Percentiles rank a stretch among this genome's conserved stretches.
phyloP scores from a whole-genome alignment of 2,113 vertebrate species.

The Eurypyga helias region DNA sequence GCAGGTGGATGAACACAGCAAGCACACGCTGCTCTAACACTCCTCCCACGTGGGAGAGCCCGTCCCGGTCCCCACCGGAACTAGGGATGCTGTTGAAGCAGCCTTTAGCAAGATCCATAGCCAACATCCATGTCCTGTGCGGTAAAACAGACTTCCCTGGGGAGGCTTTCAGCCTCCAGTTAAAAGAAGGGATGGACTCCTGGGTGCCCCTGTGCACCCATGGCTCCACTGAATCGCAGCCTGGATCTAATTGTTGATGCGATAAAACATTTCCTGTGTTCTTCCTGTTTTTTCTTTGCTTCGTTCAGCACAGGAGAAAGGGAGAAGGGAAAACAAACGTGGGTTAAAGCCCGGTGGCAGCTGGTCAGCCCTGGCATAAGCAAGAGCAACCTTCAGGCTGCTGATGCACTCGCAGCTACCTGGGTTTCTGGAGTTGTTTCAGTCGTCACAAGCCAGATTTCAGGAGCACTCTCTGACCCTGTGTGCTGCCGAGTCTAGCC shows the following conservation, averaged over 20 bases:
- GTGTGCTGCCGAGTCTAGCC: not conserved
- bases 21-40: rapidly evolving
- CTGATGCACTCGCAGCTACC: rapidly evolving
- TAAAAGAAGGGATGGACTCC: not conserved
- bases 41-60: not conserved
- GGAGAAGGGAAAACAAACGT: not conserved
- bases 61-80: not conserved
- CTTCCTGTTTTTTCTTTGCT: not conserved
- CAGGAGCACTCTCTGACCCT: rapidly evolving
- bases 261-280: not conserved
- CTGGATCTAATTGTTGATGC: rapidly evolving
- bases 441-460: not conserved
- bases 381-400: not conserved
- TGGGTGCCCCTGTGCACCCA: no score
- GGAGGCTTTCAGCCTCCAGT: not conserved
- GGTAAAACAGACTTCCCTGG: not conserved
- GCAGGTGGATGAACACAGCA: not conserved
- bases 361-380: not conserved
- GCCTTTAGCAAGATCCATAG: not conserved
- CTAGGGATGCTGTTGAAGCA: not conserved
- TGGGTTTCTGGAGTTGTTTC: not conserved
- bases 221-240: rapidly evolving
- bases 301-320: not conserved
- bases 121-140: rapidly evolving
- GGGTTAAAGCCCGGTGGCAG: not conserved